These are phyloP conservation scores for Stomorhina lunata DNA, from an alignment of 2,888 invertebrate genomes.

Conservation along the genomic window DNA sequence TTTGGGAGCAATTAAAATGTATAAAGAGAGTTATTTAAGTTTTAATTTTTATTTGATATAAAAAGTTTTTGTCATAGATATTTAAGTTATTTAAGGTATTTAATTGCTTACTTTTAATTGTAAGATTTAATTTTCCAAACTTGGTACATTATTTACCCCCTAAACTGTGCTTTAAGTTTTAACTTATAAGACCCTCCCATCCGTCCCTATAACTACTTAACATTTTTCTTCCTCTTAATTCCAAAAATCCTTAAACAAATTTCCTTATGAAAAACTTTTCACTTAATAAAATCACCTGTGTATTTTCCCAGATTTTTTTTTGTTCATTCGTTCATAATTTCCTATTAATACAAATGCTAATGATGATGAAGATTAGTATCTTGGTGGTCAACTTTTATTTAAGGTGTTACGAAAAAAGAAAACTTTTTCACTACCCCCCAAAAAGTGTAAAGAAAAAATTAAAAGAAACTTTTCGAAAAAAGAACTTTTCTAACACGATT, in stretches of 20 bases:
- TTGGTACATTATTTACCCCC: too few species aligned
- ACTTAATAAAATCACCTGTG: slow-evolving; percentile 52
- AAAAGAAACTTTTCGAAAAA: not conserved
- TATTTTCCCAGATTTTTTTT: slow-evolving; percentile 52
- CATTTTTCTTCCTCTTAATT: too few species aligned
- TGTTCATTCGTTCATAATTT: slow-evolving; percentile 36
- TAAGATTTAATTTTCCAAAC: too few species aligned
- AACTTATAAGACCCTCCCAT: too few species aligned
- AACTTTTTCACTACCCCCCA: not conserved
- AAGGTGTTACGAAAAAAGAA: slow-evolving; percentile 38
- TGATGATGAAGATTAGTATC: slow-evolving; percentile 36
- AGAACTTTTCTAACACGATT: not conserved
- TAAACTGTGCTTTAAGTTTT: too few species aligned
- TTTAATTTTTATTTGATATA: not conserved
- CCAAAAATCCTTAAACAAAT: not conserved
- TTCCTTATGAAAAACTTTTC: not conserved
- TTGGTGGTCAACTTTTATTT: slow-evolving; percentile 50
- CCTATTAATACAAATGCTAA: slow-evolving; percentile 44
- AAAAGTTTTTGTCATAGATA: too few species aligned
- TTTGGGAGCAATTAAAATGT: slow-evolving; percentile 9
- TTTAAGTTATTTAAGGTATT: too few species aligned
- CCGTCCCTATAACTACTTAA: too few species aligned
- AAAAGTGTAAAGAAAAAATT: not conserved
- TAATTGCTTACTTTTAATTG: too few species aligned
- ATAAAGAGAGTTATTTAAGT: not conserved